Base-by-base conservation (phyloP, 2,797 vertebrate genomes). In the Cetoscarus ocellatus region DNA sequence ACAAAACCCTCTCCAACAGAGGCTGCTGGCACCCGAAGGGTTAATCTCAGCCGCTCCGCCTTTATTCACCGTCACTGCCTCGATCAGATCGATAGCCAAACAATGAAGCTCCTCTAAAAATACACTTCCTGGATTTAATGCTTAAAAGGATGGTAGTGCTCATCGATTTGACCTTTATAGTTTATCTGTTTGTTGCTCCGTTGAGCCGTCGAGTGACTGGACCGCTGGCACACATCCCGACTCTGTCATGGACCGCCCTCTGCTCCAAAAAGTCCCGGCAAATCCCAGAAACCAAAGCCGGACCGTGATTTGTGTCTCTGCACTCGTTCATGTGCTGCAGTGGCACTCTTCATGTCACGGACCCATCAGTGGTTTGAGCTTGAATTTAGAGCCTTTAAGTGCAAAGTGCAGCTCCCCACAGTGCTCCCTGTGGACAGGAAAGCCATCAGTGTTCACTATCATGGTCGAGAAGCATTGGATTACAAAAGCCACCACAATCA, bases 91-190 rank as follows among this genome's bases (percentile, higher is more conserved):
- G 53, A 76, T 72, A 45, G 64, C 61, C 63, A 76, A 69, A 77
- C 66, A 70, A 55, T 49, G 47, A 50, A 47, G 55, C 67, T 55
- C 44, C 42, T 36, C 49, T 42, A 49, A 73, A 80, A 80, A 79
- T 83, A 73, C 13, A 61, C 17, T 82, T 67, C 73, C 73, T n/a
- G 40, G 51, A 68, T 77, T 36, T 77, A 61, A 87, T 90, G 56
- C 85, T 81, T 61, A 87, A 78, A 75, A 86, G 78, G 17, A 68
- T 34, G 45, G 34, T 86, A 75, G 78, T 87, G 79, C 43, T 74
- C 73, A 91, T 93, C 84, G 89, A 93, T 90, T 84, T 83, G 72
- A 82, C 80, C 66, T 89, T 69, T 42, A 63, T 45, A 64, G 64
- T 69, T 80, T 62, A 56, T 71, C 75, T 71, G 38, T 66, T 76